Conservation (phyloP, 2,797 vertebrate species). For the Syncerus caffer region DNA sequence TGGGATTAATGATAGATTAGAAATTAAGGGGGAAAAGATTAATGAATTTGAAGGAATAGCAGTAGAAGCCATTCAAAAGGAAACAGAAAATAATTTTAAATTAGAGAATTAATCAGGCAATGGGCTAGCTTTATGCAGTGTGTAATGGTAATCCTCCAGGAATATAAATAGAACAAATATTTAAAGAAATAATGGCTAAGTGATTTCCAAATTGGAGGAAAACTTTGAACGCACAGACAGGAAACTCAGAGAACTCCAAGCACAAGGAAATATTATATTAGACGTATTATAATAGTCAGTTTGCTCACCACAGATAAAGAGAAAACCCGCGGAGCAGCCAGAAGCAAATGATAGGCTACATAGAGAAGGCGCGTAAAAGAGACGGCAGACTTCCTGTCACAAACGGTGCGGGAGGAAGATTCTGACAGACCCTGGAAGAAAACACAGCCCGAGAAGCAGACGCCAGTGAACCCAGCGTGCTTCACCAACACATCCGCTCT, state of each 20-base stretch:
- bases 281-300: rapidly evolving
- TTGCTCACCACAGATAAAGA: neutral
- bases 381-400: neutral
- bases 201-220: neutral
- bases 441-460: rapidly evolving
- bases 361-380: neutral
- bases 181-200: neutral
- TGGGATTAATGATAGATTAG: neutral
- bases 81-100: neutral
- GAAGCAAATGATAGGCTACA: rapidly evolving
- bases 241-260: neutral
- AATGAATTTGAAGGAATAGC: neutral
- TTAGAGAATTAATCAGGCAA: neutral
- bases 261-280: too few relatives aligned
- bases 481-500: neutral
- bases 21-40: neutral
- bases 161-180: neutral
- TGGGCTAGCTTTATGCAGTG: too few relatives aligned
- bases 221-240: neutral
- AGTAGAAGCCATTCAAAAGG: neutral
- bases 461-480: too few relatives aligned
- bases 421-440: rapidly evolving
- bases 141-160: too few relatives aligned
- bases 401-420: rapidly evolving
- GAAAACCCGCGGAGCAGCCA: rapidly evolving